Base-by-base conservation (phyloP, 2,113 vertebrate species). In the Ochotona princeps region DNA sequence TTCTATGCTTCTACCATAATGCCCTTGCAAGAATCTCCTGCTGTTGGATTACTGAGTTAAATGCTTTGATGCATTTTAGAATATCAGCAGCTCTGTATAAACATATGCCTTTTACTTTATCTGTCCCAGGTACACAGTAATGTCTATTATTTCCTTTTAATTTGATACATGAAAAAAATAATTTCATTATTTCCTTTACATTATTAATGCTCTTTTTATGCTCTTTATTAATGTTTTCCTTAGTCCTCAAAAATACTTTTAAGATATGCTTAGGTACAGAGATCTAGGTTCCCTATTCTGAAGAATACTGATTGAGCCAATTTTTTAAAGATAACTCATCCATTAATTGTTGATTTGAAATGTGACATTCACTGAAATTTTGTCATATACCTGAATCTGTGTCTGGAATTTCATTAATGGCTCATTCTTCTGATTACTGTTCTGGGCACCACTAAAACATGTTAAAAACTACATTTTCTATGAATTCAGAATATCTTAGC, bases 181-280 rank as follows among this genome's bases (percentile, higher is more conserved):
- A 70, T 51, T 86, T 65, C 11, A 49, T 90, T 84, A 78, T 82
- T 90, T 86, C 65, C 30, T 74, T 81, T 86, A 85, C 30, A 82
- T 87, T 35, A 73, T 32, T 57, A 38, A 89, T 49, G 44, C 80
- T 28, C 17, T 28, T 85, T 75, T 74, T 7, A 86, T 75, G 49
- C 90, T 93, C 18, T 25, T 84, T 70, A 18, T 54, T 73, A 57
- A 38, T 7, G 76, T 70, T 79, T 84, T 69, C 47, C 14, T 66
- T 66, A 88, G 13, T 69, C 26, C 30, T 57, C 54, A 57, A 69
- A 67, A 72, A 44, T 79, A 89, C 51, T 87, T 88, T 83, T 61
- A 79, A 14, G 60, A 54, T 51, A 5, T 83, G 44, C 44, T 15
- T 65, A 75, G 83, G 92, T 44, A 91, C 32, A 83, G 65, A 83